These are phyloP conservation scores for Nomada lathburiana DNA, from an alignment of 2,888 invertebrate genomes.

Conservation along the genomic window DNA sequence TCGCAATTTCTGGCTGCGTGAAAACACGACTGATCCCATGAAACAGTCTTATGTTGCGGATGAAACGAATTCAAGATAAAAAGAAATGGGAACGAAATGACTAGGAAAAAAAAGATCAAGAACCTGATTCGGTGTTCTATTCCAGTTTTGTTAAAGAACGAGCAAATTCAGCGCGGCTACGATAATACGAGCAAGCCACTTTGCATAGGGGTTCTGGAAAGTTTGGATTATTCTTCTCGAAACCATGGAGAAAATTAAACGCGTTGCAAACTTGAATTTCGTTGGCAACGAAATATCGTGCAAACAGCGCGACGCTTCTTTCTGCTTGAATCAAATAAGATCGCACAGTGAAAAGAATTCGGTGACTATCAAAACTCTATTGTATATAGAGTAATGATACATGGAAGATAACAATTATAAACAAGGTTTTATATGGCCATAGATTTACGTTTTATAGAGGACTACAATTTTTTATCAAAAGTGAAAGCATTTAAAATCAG, in stretches of 20 bases:
- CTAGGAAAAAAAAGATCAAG: background rate
- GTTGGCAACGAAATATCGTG: background rate
- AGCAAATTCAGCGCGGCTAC: constrained; percentile 1
- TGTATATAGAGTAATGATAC: background rate
- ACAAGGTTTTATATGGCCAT: too few relatives aligned
- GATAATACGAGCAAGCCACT: background rate
- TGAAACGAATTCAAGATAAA: constrained; percentile 20
- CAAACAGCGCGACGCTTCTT: background rate
- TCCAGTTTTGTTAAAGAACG: constrained; percentile 1
- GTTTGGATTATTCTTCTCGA: constrained; percentile 21
- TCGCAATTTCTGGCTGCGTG: background rate
- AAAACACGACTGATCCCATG: constrained; percentile 21
- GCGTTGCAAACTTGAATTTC: constrained; percentile 23
- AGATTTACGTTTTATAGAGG: too few relatives aligned
- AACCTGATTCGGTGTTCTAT: background rate
- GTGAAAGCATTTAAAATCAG: too few relatives aligned
- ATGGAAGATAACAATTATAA: background rate
- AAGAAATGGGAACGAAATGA: background rate
- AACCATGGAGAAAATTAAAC: constrained; percentile 25
- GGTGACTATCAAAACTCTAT: background rate
- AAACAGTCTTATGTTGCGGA: background rate
- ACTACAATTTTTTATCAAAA: too few relatives aligned
- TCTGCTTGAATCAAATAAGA: background rate
- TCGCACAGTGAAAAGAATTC: background rate
- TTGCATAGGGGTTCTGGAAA: constrained; percentile 22